Conservation (phyloP, 2,797 vertebrate genomes). For the Sphenodon punctatus region DNA sequence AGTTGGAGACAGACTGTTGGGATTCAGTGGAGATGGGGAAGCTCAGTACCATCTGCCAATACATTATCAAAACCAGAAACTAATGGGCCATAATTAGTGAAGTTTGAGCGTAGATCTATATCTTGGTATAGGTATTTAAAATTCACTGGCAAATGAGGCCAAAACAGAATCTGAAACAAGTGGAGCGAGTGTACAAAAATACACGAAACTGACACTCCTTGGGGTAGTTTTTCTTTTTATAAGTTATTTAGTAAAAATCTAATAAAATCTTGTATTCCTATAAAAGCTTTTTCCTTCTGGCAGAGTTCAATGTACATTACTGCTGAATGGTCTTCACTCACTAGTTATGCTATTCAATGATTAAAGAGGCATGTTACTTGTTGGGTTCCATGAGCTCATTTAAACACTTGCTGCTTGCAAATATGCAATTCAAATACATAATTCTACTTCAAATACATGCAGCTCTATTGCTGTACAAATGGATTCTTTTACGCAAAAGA, state of each 20-base stretch:
- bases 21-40: too few species aligned
- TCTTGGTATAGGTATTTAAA: not conserved
- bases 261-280: conserved; percentile 77
- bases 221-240: conserved; percentile 47
- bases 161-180: conserved; percentile 7
- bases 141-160: conserved; percentile 21
- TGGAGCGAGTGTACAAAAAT: conserved; percentile 52
- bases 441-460: too few species aligned
- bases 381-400: too few species aligned
- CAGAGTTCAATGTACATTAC: too few species aligned
- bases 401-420: too few species aligned
- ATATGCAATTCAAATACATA: too few species aligned
- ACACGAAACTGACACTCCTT: not conserved
- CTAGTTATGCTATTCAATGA: too few species aligned
- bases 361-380: too few species aligned
- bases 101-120: not conserved
- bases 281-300: too few species aligned
- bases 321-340: too few species aligned
- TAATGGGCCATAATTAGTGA: not conserved
- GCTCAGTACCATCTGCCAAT: not conserved
- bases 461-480: too few species aligned
- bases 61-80: not conserved
- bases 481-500: too few species aligned
- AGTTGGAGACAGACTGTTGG: not conserved
- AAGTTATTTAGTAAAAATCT: conserved; percentile 60